Conservation (phyloP, 2,797 vertebrate genomes). For the Phrynocephalus guinanensis region DNA sequence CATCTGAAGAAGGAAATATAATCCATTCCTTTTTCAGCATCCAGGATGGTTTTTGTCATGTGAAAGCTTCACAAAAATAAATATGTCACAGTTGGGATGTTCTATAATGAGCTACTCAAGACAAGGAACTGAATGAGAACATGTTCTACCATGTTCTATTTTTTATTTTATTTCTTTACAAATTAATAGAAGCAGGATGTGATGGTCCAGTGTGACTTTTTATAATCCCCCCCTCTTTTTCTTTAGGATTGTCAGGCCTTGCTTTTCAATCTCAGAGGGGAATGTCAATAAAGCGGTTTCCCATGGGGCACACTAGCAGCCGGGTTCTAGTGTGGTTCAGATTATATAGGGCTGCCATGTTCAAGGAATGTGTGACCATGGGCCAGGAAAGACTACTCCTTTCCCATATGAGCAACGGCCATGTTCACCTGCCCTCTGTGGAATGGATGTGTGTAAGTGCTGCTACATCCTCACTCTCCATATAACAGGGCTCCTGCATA, state of each 20-base stretch:
- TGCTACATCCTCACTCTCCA: not conserved
- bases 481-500: not conserved
- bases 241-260: not conserved
- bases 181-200: not conserved
- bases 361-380: not conserved
- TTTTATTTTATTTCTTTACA: not conserved
- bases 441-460: not conserved
- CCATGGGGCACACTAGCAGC: not conserved
- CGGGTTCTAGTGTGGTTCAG: not conserved
- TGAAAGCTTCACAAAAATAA: not conserved
- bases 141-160: not conserved
- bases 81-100: not conserved
- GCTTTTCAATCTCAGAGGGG: not conserved
- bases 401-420: not conserved
- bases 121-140: too few relatives aligned
- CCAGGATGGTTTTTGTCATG: not conserved
- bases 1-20: not conserved
- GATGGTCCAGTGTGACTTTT: not conserved
- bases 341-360: too few relatives aligned
- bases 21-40: not conserved
- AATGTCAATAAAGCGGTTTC: not conserved
- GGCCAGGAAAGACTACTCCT: too few relatives aligned
- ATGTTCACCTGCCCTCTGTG: too few relatives aligned
- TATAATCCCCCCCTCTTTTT: not conserved
- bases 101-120: too few relatives aligned